phyloP scores from a whole-genome alignment of 2,113 vertebrate genomes.

The Scopus umbretta region DNA sequence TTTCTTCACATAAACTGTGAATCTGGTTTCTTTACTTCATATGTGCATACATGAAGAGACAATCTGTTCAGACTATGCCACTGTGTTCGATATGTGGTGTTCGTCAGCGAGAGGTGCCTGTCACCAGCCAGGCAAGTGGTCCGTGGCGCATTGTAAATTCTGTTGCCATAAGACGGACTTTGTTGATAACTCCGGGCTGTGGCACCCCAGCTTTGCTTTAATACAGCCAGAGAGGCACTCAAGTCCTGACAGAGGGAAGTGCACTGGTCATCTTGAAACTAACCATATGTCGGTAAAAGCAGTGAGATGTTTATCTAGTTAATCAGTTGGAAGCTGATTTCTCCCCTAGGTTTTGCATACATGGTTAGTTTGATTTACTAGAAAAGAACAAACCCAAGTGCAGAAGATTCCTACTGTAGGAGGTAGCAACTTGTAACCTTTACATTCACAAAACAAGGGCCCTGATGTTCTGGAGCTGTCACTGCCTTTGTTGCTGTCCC shows the following conservation, averaged over 20 bases:
- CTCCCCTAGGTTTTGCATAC: not conserved
- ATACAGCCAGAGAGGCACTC: not conserved
- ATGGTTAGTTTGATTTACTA: not conserved
- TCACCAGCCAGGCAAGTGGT: not conserved
- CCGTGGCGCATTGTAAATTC: not conserved
- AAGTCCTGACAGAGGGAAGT: not conserved
- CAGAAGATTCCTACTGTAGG: not conserved
- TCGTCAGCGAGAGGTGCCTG: not conserved
- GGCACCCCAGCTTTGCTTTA: not conserved
- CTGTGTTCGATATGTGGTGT: not conserved
- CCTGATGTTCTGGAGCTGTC: not conserved
- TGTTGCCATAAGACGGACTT: not conserved
- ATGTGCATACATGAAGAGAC: not conserved
- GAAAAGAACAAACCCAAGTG: not conserved
- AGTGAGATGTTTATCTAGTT: not conserved
- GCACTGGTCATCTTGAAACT: not conserved
- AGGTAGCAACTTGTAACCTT: not conserved
- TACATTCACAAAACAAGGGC: not conserved
- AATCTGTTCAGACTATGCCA: not conserved
- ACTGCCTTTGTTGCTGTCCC: not conserved
- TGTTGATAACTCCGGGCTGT: not conserved
- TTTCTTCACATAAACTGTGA: not conserved
- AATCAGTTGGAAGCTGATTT: not conserved
- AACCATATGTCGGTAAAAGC: not conserved
- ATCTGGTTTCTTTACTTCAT: not conserved